Base-by-base conservation (phyloP, 2,888 invertebrate genomes). In the Morpho helenor region DNA sequence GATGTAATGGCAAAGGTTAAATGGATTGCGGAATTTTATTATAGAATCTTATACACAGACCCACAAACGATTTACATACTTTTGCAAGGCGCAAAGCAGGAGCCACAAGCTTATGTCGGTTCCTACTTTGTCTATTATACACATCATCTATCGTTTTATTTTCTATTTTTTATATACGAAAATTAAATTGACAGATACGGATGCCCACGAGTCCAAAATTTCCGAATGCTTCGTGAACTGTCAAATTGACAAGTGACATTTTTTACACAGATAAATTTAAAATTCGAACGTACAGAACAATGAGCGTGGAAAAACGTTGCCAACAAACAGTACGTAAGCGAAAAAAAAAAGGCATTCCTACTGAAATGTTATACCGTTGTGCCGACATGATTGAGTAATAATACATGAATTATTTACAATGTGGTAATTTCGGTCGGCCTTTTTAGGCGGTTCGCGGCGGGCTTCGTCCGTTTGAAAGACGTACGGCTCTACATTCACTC, bases 381-480 rank as follows among this genome's bases (percentile, higher is more conserved):
- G 62, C 66, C 72, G 69, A 73, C 76, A 79, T 80, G 82, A 87
- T 89, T 88, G 80, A 87, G 88, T 86, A 89, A 86, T 87, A 86
- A 81, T 81, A 74, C 75, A 85, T 85, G 87, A 87, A 88, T 87
- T 88, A 89, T 89, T 88, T 85, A 88, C 85, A 79, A 83, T 80
- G 85, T 84, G 82, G 80, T 84, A 84, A 85, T 81, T 75, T 80
- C 74, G 76, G 65, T 67, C 70, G 62, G 70, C 82, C 83, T 75
- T 84, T 84, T 86, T 81, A 73, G 83, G 80, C 65, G 68, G 70
- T 74, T 68, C 73, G 74, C 71, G 66, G 69, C 73, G 69, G 66
- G 71, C 65, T 57, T 62, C 60, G 59, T 62, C 66, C 67, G 67
- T 66, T 72, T 68, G 68, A 69, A 73, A 66, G 60, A 63, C 64